Evolutionary conservation across 2,888 invertebrate species (phyloP), one percentile per base, ranked within the genome.

Genomic region (Campoplex nolae): DNA sequence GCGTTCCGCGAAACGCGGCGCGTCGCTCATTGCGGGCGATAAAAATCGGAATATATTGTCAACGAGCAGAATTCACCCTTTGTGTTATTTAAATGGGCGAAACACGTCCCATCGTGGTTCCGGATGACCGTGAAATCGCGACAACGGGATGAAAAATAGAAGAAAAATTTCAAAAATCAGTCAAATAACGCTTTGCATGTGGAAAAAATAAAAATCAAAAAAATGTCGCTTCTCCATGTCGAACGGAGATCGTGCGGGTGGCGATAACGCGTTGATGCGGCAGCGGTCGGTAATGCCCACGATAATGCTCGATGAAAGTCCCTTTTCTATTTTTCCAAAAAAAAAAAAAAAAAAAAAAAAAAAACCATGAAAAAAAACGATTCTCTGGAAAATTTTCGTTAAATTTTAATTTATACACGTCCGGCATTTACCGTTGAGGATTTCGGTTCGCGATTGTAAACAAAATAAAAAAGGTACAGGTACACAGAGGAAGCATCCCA

Each of bases 201-300:
- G 32, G 7, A 1, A 62, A 62, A 62, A 4, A 62, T n/a, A n/a
- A 38, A 65, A 38, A 76, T 23, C 23, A 23, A 62, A 62, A 76
- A 65, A 62, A 65, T 48, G 32, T 65, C 76, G 76, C 76, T 80
- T 48, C 80, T 62, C 80, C 78, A 18, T 18, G 28, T 13, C 67
- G 67, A n/a, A 45, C 11, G 45, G 45, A 45, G 45, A 45, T 45
- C 28, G 65, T 71, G 58, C 71, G 58, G 56, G 79, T 56, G 54
- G 70, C 79, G 79, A 79, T 35, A 62, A 71, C 71, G 80, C 79
- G 70, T 70, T 13, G 23, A 16, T n/a, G 79, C 28, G 79, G 79
- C 79, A 58, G 18, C 79, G 70, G 70, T 54, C 67, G 79, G 23
- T 45, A 48, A 62, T 80, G 80, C 80, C 80, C 23, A 48, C 48